Evolutionary conservation across 1,140 invertebrate species (phyloP), one percentile per base, ranked within the genome.

Genomic region (Saccostrea echinata): DNA sequence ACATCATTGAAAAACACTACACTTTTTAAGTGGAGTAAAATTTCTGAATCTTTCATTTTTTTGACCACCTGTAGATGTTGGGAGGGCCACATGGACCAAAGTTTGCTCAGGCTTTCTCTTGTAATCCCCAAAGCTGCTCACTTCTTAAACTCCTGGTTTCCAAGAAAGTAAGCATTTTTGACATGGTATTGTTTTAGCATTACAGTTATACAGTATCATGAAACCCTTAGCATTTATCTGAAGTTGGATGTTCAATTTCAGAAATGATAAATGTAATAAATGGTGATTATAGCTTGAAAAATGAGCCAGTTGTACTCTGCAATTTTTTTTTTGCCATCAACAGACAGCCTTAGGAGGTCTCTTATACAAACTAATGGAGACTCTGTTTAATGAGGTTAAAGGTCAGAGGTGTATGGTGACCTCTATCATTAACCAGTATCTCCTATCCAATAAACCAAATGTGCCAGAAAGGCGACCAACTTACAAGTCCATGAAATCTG

Each of bases 91-190:
- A 92, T 84, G 85, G 90, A 80, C 83, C 88, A 53, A 90, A 90
- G 3, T 94, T 94, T 90, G 90, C 88, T 21, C 80, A 89, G 16
- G 87, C 88, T 76, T 33, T 93, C 18, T 88, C 90, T 64, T 88
- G 85, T 3, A 76, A 84, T 57, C 80, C 87, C 43, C 91, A 90
- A 33, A 91, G 92, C 0, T 93, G 93, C 85, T 92, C 91, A 2
- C 80, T 95, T 3, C 80, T 95, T 6, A 93, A 93, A 55, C 84
- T 93, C 12, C 86, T 94, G 33, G 91, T 92, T 6, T 88, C 93
- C 30, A 93, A 94, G 90, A 91, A 93, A 88, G 93, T 94, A 90
- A 88, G 91, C 76, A 88, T 86, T 30, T 61, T 27, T 30, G 0
- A 81, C 55, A 33, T 43, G 43, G 6, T 43, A 43, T 43, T 43